These are phyloP conservation scores for Strigops habroptila DNA, from an alignment of 2,113 vertebrate species.

Conservation along the genomic window DNA sequence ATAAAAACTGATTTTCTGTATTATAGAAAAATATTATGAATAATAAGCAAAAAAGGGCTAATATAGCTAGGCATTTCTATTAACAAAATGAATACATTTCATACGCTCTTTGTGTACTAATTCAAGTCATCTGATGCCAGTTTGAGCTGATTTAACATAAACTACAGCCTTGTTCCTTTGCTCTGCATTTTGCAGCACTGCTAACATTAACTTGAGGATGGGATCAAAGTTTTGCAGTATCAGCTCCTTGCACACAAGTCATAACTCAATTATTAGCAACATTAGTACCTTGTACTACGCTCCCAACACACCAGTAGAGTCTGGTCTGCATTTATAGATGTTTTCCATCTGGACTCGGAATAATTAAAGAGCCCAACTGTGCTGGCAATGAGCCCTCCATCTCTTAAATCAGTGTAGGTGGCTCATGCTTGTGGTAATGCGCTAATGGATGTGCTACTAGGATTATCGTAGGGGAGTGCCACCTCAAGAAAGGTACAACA, in stretches of 20 bases:
- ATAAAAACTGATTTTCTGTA: conserved; percentile 74
- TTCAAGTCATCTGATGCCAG: conserved; percentile 43
- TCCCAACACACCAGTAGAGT: neutral
- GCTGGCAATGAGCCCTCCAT: neutral
- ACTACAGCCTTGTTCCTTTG: neutral
- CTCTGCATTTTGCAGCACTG: neutral
- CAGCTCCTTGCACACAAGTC: neutral
- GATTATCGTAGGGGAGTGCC: neutral
- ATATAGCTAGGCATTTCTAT: conserved; percentile 72
- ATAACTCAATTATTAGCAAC: neutral
- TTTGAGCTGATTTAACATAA: conserved; percentile 42
- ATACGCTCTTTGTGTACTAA: conserved; percentile 63
- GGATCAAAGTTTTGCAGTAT: neutral
- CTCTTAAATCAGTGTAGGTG: too few species aligned
- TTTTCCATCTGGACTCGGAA: neutral
- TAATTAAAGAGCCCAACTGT: neutral
- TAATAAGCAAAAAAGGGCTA: conserved; percentile 73
- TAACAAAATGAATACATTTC: conserved; percentile 69
- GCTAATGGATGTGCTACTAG: neutral
- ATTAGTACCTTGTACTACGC: neutral
- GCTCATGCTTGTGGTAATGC: accelerated
- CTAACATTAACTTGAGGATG: neutral
- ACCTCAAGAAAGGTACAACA: neutral
- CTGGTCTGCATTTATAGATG: neutral
- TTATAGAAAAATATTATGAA: conserved; percentile 77